phyloP scores from a whole-genome alignment of 2,113 vertebrate genomes.

The Calonectris borealis region DNA sequence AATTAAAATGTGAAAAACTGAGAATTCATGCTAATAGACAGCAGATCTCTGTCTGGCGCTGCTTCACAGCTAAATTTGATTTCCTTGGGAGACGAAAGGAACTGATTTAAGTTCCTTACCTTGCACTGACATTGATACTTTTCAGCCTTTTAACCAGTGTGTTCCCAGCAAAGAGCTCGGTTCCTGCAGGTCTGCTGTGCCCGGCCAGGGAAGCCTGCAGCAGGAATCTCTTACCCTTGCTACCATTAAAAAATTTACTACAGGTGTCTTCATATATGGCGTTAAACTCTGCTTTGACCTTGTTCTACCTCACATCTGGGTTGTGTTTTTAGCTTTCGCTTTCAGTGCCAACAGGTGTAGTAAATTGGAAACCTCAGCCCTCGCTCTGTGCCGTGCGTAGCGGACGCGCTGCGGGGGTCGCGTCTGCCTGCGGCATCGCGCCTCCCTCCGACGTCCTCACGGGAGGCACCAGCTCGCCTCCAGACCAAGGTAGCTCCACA shows the following conservation, averaged over 20 bases:
- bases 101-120: slow-evolving; percentile 41
- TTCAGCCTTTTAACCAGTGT: neutral
- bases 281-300: neutral
- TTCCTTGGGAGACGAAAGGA: slow-evolving; percentile 44
- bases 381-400: fast-evolving
- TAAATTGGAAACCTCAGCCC: neutral
- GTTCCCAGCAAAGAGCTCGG: neutral
- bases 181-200: neutral
- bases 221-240: neutral
- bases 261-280: slow-evolving; percentile 5
- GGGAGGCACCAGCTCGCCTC: neutral
- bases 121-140: slow-evolving; percentile 26
- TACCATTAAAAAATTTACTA: neutral
- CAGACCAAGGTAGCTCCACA: neutral
- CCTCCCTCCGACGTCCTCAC: fast-evolving
- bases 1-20: slow-evolving; percentile 61
- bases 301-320: slow-evolving; percentile 22
- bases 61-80: slow-evolving; percentile 32
- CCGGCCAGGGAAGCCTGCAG: neutral
- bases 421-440: neutral
- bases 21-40: slow-evolving; percentile 37
- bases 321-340: neutral
- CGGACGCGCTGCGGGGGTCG: fast-evolving
- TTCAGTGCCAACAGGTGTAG: slow-evolving; percentile 4
- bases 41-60: slow-evolving; percentile 41